phyloP scores from a whole-genome alignment of 2,888 invertebrate species.

The Sphaeridia pumilis region DNA sequence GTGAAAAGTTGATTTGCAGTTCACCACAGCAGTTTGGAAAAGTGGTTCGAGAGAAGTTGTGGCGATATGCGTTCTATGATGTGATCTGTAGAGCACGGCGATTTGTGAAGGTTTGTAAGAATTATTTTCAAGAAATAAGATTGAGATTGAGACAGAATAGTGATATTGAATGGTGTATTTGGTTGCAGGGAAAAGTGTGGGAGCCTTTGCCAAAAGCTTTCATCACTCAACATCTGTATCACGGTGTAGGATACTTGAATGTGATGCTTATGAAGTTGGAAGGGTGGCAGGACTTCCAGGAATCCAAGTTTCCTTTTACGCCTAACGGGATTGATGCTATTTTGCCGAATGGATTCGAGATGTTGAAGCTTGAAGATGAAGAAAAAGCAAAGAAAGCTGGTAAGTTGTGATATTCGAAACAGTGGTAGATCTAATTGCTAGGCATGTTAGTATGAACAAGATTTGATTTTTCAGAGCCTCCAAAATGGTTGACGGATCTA shows the following conservation, averaged over 20 bases:
- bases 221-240: slow-evolving; percentile 22
- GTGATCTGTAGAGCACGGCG: slow-evolving; percentile 23
- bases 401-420: background rate
- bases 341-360: background rate
- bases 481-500: slow-evolving; percentile 23
- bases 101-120: slow-evolving; percentile 17
- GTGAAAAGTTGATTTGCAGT: slow-evolving; percentile 23
- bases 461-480: slow-evolving; percentile 1
- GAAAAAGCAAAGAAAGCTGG: background rate
- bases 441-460: background rate
- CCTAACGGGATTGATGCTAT: slow-evolving; percentile 9
- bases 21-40: slow-evolving; percentile 22
- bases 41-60: slow-evolving; percentile 28
- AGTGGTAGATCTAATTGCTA: too few relatives aligned
- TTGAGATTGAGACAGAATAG: background rate
- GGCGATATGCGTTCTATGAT: slow-evolving; percentile 30
- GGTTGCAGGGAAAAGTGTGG: slow-evolving; percentile 25
- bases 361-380: background rate
- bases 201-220: slow-evolving; percentile 18
- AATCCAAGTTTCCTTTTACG: slow-evolving; percentile 8
- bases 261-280: slow-evolving; percentile 22
- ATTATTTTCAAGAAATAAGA: slow-evolving; percentile 1
- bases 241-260: slow-evolving; percentile 26
- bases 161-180: slow-evolving; percentile 1
- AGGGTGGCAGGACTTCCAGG: slow-evolving; percentile 11